Evolutionary conservation across 2,797 vertebrate species (phyloP).

Genomic region (Cercopithecus hamlyni): DNA sequence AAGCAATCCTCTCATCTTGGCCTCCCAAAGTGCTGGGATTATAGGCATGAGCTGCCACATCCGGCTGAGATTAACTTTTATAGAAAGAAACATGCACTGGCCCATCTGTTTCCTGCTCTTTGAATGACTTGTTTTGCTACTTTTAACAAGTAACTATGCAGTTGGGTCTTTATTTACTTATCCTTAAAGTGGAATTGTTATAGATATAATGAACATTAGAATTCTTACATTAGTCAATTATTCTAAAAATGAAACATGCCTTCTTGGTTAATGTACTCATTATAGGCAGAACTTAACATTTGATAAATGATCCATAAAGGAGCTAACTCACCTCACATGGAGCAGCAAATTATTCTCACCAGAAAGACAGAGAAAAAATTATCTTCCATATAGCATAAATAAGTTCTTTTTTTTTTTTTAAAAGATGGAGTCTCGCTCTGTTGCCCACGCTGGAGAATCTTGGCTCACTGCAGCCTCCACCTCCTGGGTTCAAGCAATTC

Average conservation of each 20-base stretch:
- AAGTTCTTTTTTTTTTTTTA: neutral
- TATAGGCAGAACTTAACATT: neutral
- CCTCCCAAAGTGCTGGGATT: neutral
- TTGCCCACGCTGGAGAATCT: too few relatives aligned
- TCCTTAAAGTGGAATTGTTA: neutral
- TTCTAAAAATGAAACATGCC: neutral
- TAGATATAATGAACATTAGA: neutral
- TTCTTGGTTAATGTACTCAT: neutral
- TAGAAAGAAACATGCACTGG: neutral
- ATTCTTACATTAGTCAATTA: neutral
- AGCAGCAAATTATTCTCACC: neutral
- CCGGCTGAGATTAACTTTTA: neutral
- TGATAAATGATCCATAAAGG: neutral
- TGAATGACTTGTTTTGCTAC: slow-evolving; percentile 11
- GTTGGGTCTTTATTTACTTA: slow-evolving; percentile 16
- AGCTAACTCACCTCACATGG: neutral
- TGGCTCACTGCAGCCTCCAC: too few relatives aligned
- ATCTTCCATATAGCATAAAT: neutral
- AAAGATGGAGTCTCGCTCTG: too few relatives aligned
- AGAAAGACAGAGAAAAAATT: neutral
- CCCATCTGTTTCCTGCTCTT: slow-evolving; percentile 40
- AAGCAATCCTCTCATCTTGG: neutral
- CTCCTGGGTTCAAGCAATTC: too few relatives aligned
- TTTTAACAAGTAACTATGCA: neutral
- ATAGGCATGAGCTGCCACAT: neutral